Base-by-base conservation (phyloP, 2,888 invertebrate genomes). In the Mesodorylaimus sp. region DNA sequence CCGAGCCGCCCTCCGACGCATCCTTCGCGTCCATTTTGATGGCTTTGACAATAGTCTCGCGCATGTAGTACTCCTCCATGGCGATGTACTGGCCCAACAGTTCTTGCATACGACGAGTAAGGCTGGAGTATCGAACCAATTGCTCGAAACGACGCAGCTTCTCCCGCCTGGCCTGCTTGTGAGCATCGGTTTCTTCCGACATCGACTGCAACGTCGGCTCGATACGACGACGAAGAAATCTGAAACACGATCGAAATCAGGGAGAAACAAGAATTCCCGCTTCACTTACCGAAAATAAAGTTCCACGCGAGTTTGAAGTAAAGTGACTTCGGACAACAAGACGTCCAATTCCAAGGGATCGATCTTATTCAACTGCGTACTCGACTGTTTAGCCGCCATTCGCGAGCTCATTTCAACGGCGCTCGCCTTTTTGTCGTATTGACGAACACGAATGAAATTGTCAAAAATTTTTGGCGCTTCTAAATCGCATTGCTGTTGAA, bases 51-150 rank as follows among this genome's bases (percentile, higher is more conserved):
- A 93, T 82, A 61, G 87, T 91, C 69, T 93, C 89, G 57, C 85
- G 82, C 76, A 95, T 79, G 67, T 88, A 95, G 68, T 83, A 93
- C 64, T 87, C 81, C 68, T 97, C 97, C 58, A 95, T 73, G 23
- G 81, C 75, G 48, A 95, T 76, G 70, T 97, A 97, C 54, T 81
- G 79, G 36, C 85, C 83, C 1, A 95, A 74, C 29, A 75, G 57
- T 52, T 75, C 74, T 61, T 75, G 70, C 61, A 73, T 66, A 41
- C 61, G 47, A 13, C 65, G 59, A 55, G 66, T 68, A 37, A 73
- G 58, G 54, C 68, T 68, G 53, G 83, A 81, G 52, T 78, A 77
- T 28, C 75, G 75, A 23, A 87, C 74, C 48, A 81, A 71, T 45
- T 74, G 70, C 55, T 83, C 80, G 32, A 80, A 54, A 29, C 60